Base-by-base conservation (phyloP, 2,797 vertebrate species). In the Hypotaenidia okinawae region DNA sequence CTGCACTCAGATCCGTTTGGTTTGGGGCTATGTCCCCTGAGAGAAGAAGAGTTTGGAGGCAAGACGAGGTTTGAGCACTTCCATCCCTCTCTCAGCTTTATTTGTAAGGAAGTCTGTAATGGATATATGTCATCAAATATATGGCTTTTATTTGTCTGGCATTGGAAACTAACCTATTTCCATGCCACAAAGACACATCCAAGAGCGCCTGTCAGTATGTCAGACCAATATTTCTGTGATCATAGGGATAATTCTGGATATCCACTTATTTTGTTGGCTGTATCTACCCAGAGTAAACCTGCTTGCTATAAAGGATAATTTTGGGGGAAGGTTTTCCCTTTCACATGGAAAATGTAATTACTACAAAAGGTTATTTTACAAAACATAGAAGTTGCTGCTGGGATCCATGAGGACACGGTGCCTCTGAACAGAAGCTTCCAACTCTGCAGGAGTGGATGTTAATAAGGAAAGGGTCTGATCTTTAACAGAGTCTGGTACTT, bases 361-460 rank as follows among this genome's bases (percentile, higher is more conserved):
- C 43, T 61, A 27, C 22, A 76, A 87, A 94, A 52, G 47, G 18
- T 43, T 25, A 6, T 74, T 87, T 83, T 63, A 57, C 24, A 57
- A 73, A 83, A 33, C 0, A 3, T 21, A 28, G 74, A 52, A 63
- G n/a, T 84, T 82, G 22, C 70, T 75, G 45, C 59, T 52, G 89
- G 81, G 70, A 85, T 63, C 68, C 80, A 39, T 67, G 67, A 82
- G 94, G 84, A 85, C 2, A 6, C 4, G 5, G 52, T 74, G 74
- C 33, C 67, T 92, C 70, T 59, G 93, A 96, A 76, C 55, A 87
- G 84, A 70, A 89, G 63, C 51, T 82, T 87, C 91, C 35, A 37
- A 57, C 72, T 89, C 89, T 87, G 79, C 93, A 74, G 89, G 91
- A 87, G 27, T 21, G 41, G 84, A 27, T 6, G 9, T 70, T 87